Percentiles rank a stretch among this genome's conserved stretches.
phyloP scores from a whole-genome alignment of 2,888 invertebrate species.

The Torymus auratus region DNA sequence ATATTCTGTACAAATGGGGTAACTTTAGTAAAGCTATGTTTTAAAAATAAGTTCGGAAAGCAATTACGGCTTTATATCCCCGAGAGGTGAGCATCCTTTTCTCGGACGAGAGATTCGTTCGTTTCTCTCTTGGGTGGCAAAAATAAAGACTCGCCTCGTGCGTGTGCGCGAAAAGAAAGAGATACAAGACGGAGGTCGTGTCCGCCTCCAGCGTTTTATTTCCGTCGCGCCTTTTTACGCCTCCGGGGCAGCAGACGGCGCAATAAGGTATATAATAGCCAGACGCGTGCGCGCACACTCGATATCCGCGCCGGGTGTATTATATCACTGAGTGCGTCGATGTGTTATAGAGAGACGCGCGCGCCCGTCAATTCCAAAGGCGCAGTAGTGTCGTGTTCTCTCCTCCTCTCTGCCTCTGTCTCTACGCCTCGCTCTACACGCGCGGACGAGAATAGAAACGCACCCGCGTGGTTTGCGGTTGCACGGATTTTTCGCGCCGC shows the following conservation, averaged over 20 bases:
- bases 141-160: too few species aligned
- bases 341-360: constrained; percentile 6
- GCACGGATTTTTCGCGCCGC: constrained; percentile 46
- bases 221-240: not conserved
- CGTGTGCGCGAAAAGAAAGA: too few species aligned
- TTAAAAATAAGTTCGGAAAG: too few species aligned
- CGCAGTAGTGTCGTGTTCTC: constrained; percentile 66
- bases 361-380: constrained; percentile 49
- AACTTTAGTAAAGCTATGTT: too few species aligned
- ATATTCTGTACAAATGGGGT: too few species aligned
- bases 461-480: constrained; percentile 67
- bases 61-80: too few species aligned
- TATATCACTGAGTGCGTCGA: constrained; percentile 9
- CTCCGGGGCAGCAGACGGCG: constrained; percentile 6
- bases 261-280: constrained; percentile 20
- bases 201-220: not conserved
- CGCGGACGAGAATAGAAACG: constrained; percentile 71
- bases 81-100: too few species aligned
- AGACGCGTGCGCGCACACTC: not conserved
- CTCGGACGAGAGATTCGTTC: too few species aligned
- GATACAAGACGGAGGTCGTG: not conserved
- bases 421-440: constrained; percentile 32
- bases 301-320: constrained; percentile 32
- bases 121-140: too few species aligned
- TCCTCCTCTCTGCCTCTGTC: constrained; percentile 43